Conservation (phyloP, 1,140 invertebrate species). For the Tribolium madens region DNA sequence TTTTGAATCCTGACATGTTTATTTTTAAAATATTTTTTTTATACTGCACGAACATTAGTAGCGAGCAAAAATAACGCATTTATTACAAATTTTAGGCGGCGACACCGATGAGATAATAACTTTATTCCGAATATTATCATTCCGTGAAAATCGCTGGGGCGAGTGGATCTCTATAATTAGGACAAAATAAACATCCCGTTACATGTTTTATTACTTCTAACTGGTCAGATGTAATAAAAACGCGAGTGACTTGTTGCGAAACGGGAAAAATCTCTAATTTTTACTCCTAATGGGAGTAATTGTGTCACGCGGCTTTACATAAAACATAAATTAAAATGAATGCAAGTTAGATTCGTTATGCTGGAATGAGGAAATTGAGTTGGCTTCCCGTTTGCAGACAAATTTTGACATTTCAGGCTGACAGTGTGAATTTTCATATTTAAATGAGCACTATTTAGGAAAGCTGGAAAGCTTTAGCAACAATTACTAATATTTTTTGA, state of each 20-base stretch:
- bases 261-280: slow-evolving; percentile 25
- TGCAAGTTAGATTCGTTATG: slow-evolving; percentile 12
- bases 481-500: too few relatives aligned
- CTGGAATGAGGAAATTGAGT: neutral
- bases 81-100: slow-evolving; percentile 3
- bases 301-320: slow-evolving; percentile 22
- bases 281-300: slow-evolving; percentile 28
- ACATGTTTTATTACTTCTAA: slow-evolving; percentile 21
- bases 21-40: slow-evolving; percentile 18
- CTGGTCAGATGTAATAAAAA: slow-evolving; percentile 36
- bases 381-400: neutral
- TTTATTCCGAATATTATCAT: slow-evolving; percentile 21
- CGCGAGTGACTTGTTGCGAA: slow-evolving; percentile 34
- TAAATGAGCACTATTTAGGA: too few relatives aligned
- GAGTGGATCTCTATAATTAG: slow-evolving; percentile 5
- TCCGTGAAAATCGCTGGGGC: neutral
- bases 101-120: neutral
- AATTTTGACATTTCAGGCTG: too few relatives aligned
- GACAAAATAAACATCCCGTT: slow-evolving; percentile 25
- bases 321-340: slow-evolving; percentile 31
- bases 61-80: slow-evolving; percentile 6
- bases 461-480: too few relatives aligned
- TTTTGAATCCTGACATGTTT: slow-evolving; percentile 26
- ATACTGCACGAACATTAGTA: neutral
- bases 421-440: too few relatives aligned